These are phyloP conservation scores for Climacteris rufus DNA, from an alignment of 2,113 vertebrate species.

Conservation along the genomic window DNA sequence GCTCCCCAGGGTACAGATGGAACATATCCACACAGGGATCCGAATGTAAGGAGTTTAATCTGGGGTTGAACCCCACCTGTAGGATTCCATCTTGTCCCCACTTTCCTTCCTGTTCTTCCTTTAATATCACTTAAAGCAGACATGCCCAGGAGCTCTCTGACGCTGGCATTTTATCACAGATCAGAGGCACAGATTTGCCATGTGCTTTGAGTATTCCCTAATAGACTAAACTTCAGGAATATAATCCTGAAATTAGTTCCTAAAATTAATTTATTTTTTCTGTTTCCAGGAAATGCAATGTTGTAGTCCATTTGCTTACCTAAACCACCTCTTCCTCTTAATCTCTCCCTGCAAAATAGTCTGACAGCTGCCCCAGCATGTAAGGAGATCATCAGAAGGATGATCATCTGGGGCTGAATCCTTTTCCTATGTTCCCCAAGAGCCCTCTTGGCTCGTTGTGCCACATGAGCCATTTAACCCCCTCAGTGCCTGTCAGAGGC, in stretches of 20 bases:
- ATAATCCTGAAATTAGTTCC: background rate
- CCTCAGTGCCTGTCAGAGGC: accelerated
- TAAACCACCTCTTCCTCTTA: background rate
- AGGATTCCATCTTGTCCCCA: background rate
- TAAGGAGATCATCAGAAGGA: background rate
- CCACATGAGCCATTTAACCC: background rate
- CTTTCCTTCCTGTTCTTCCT: background rate
- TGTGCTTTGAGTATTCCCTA: background rate
- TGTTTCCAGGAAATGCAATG: background rate
- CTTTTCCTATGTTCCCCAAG: background rate
- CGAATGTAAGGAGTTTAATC: background rate
- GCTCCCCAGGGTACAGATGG: background rate
- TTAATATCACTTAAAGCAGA: background rate
- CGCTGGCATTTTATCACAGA: background rate
- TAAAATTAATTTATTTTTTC: background rate
- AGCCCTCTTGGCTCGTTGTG: background rate
- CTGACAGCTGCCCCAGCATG: background rate
- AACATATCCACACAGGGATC: background rate
- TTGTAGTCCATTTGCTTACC: background rate
- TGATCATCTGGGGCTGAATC: background rate
- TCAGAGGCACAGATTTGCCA: background rate
- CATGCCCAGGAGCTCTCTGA: background rate
- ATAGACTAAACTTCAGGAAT: background rate
- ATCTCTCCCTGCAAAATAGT: background rate
- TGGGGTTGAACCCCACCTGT: background rate